phyloP scores from a whole-genome alignment of 1,140 invertebrate genomes.

The Copidosoma floridanum region DNA sequence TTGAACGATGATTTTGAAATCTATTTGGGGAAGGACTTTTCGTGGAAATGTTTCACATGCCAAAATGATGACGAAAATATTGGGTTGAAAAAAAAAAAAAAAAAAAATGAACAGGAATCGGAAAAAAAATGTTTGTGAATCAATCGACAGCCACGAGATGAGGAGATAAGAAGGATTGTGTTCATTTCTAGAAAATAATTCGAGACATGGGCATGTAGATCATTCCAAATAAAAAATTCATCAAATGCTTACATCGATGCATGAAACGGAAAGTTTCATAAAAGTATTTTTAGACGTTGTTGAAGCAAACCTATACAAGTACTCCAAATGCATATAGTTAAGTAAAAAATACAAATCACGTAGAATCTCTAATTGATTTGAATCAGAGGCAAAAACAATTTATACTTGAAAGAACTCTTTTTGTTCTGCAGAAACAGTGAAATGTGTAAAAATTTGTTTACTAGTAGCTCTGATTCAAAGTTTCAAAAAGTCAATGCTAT shows the following conservation, averaged over 20 bases:
- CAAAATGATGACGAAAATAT: background rate
- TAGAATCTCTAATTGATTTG: background rate
- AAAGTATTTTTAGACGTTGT: conserved; percentile 19
- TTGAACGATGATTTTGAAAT: background rate
- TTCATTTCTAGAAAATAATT: background rate
- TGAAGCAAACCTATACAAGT: background rate
- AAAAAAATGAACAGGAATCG: too few relatives aligned
- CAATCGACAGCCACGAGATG: background rate
- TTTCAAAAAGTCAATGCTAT: background rate
- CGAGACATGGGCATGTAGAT: background rate
- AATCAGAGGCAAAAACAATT: background rate
- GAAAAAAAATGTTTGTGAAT: too few relatives aligned
- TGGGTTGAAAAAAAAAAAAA: too few relatives aligned
- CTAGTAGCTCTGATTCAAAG: background rate
- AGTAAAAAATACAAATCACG: background rate
- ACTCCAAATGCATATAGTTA: conserved; percentile 1
- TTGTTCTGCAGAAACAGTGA: background rate
- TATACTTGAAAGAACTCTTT: background rate
- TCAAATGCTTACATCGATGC: background rate
- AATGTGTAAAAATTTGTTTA: background rate
- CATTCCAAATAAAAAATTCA: conserved; percentile 14
- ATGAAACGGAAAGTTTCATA: background rate
- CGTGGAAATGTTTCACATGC: background rate
- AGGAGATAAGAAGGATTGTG: background rate
- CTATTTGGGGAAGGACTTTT: background rate